Evolutionary conservation across 2,113 vertebrate species (phyloP).

Genomic region (Parus major): DNA sequence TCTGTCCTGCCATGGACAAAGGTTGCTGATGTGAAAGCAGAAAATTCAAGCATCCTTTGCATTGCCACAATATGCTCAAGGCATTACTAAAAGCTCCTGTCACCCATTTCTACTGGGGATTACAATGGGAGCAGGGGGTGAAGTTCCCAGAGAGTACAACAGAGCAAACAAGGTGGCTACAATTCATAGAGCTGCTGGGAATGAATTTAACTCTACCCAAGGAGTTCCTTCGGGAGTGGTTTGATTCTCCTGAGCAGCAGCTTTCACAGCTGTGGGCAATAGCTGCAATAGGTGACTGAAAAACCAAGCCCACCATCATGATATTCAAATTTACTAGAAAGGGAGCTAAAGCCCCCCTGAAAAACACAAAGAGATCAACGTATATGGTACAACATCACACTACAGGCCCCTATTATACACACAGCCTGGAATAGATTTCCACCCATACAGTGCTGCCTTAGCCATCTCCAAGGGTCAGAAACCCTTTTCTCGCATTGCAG

Average conservation of each 20-base stretch:
- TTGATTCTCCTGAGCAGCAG: background rate
- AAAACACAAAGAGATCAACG: background rate
- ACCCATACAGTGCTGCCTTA: accelerated
- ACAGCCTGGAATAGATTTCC: background rate
- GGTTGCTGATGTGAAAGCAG: background rate
- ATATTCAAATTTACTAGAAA: background rate
- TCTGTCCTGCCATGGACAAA: background rate
- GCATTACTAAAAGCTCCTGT: background rate
- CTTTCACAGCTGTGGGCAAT: background rate
- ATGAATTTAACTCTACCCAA: background rate
- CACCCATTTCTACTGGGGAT: background rate
- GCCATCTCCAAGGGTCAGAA: background rate
- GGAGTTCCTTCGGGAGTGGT: background rate
- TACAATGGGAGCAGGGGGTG: background rate
- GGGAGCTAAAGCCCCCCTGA: background rate
- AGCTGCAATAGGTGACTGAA: background rate
- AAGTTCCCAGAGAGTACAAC: conserved; percentile 1
- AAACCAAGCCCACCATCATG: background rate
- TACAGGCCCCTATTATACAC: accelerated
- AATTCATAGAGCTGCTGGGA: background rate
- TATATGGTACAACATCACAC: accelerated
- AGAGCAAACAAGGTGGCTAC: background rate
- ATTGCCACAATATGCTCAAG: background rate
- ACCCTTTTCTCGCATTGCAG: accelerated
- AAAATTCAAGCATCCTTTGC: background rate